These are phyloP conservation scores for Solenodon paradoxus DNA, from an alignment of 2,113 vertebrate species.

Conservation along the genomic window DNA sequence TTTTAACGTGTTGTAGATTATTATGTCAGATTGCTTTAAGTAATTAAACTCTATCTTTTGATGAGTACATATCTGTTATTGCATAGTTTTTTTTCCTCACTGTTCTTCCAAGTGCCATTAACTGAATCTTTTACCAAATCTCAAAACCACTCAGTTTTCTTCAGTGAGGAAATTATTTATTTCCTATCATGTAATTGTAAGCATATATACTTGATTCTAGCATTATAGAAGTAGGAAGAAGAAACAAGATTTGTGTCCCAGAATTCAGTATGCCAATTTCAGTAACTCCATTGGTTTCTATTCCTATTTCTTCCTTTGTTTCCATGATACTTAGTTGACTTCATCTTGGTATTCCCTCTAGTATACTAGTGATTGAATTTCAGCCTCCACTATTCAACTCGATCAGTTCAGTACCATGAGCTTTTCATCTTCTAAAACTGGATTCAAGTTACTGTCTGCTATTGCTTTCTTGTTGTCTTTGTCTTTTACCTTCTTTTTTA, in stretches of 20 bases:
- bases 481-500: neutral
- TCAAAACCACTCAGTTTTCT: neutral
- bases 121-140: neutral
- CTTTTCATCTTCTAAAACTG: neutral
- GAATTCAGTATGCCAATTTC: neutral
- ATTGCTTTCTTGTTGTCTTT: neutral
- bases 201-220: neutral
- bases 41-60: neutral
- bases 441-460: neutral
- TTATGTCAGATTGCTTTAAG: neutral
- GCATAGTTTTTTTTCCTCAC: too few relatives aligned
- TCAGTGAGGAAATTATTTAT: neutral
- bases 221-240: neutral
- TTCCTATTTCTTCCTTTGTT: neutral
- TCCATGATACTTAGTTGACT: neutral
- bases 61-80: too few relatives aligned
- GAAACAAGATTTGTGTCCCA: neutral
- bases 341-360: neutral
- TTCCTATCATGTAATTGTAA: neutral
- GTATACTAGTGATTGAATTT: neutral
- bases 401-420: neutral
- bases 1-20: too few relatives aligned
- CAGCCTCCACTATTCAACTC: neutral
- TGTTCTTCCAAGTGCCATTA: neutral
- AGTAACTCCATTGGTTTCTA: too few relatives aligned